Percentiles rank a stretch among this genome's conserved stretches.
Evolutionary conservation across 2,888 invertebrate genomes (phyloP).

Genomic region (Galerucella calmariensis): DNA sequence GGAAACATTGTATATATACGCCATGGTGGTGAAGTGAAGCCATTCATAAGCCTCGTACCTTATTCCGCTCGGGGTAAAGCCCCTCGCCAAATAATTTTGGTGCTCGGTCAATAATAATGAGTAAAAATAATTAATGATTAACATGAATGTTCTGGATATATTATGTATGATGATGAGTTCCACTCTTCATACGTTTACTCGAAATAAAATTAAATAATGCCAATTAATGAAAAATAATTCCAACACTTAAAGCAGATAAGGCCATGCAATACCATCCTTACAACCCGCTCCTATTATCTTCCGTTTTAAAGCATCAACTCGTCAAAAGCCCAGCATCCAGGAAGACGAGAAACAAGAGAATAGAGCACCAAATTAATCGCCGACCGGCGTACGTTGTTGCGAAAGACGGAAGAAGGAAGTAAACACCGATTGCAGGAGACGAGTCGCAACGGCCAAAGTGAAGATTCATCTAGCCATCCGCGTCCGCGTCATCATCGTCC

Average conservation of each 20-base stretch:
- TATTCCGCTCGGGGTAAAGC: too few species aligned
- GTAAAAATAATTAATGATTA: too few species aligned
- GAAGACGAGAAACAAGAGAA: conserved; percentile 16
- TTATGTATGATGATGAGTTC: too few species aligned
- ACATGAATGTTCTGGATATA: too few species aligned
- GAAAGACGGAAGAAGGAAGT: conserved; percentile 44
- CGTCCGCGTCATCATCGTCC: conserved; percentile 24
- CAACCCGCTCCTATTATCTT: conserved; percentile 9
- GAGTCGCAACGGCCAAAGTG: conserved; percentile 26
- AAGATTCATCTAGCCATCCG: conserved; percentile 31
- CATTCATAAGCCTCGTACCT: too few species aligned
- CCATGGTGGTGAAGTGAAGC: too few species aligned
- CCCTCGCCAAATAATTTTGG: too few species aligned
- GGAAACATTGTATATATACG: too few species aligned
- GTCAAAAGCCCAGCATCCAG: conserved; percentile 11
- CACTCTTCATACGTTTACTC: too few species aligned
- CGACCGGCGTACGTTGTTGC: conserved; percentile 16
- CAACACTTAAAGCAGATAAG: neutral
- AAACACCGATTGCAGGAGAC: conserved; percentile 36
- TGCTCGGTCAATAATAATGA: too few species aligned
- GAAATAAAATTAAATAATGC: neutral
- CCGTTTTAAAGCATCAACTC: conserved; percentile 4
- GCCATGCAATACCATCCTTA: conserved; percentile 4
- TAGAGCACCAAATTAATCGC: conserved; percentile 14
- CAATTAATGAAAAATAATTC: neutral